Percentiles rank a stretch among this genome's conserved stretches.
These are phyloP conservation scores for Lepus europaeus DNA, from an alignment of 2,113 vertebrate genomes.

Conservation along the genomic window DNA sequence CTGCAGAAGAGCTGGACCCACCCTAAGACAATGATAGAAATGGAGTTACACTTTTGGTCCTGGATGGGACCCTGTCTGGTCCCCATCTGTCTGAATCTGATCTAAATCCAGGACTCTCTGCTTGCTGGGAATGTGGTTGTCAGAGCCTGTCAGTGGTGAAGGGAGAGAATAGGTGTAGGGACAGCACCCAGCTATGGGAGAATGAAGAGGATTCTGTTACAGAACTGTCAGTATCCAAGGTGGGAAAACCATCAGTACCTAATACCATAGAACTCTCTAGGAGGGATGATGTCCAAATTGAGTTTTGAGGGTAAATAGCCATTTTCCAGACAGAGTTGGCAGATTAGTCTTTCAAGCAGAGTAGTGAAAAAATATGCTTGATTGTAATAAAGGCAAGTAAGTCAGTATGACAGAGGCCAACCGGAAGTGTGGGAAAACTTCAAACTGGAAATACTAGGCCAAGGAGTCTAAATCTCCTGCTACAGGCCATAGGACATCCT, in stretches of 20 bases:
- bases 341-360: constrained; percentile 8
- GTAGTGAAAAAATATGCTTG: neutral
- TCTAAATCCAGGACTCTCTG: neutral
- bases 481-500: neutral
- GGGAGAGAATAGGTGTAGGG: neutral
- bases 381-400: constrained; percentile 15
- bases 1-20: neutral
- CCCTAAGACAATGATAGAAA: neutral
- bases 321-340: constrained; percentile 22
- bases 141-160: neutral
- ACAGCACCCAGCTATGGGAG: neutral
- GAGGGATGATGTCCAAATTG: neutral
- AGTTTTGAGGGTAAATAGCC: constrained; percentile 39
- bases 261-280: constrained; percentile 13
- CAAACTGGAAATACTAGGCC: neutral
- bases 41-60: neutral
- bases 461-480: constrained; percentile 43
- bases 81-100: neutral
- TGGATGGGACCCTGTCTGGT: neutral
- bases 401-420: constrained; percentile 21
- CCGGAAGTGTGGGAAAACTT: neutral
- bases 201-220: neutral
- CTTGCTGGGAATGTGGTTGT: neutral
- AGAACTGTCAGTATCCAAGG: too few species aligned
- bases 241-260: neutral